phyloP scores from a whole-genome alignment of 2,888 invertebrate genomes.

The Pristionchus arcanus region DNA sequence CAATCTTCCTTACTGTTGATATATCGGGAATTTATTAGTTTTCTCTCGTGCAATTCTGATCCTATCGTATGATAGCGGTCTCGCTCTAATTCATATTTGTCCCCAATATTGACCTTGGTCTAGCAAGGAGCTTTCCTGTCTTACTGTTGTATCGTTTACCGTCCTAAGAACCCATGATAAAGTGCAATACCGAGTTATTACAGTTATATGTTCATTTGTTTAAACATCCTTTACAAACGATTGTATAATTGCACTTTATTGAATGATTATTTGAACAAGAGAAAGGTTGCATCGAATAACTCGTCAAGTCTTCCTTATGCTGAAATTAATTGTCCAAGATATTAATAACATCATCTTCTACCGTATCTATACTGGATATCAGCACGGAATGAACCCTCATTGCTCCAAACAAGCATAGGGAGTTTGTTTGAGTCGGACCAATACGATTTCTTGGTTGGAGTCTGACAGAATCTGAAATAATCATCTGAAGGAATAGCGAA shows the following conservation, averaged over 20 bases:
- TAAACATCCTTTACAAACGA: no score
- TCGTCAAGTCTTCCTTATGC: no score
- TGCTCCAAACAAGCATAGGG: constrained; percentile 8
- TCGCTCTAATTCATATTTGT: background rate
- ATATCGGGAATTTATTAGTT: constrained; percentile 10
- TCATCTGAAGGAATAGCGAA: background rate
- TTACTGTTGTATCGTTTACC: constrained; percentile 11
- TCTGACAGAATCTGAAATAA: constrained; percentile 20
- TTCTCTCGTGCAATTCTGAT: constrained; percentile 27
- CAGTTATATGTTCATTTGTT: background rate
- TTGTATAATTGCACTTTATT: no score
- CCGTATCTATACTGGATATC: constrained; percentile 49
- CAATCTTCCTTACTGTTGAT: constrained; percentile 15
- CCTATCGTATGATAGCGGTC: background rate
- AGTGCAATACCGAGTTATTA: constrained; percentile 22
- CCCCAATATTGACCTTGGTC: background rate
- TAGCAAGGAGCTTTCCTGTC: constrained; percentile 39
- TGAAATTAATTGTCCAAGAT: no score
- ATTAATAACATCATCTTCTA: background rate
- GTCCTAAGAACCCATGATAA: constrained; percentile 20
- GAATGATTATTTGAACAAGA: no score
- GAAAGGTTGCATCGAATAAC: no score
- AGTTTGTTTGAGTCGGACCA: constrained; percentile 44
- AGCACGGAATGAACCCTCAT: constrained; percentile 29
- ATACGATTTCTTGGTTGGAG: background rate